phyloP scores from a whole-genome alignment of 2,888 invertebrate genomes.

The Napeogenes sylphis region DNA sequence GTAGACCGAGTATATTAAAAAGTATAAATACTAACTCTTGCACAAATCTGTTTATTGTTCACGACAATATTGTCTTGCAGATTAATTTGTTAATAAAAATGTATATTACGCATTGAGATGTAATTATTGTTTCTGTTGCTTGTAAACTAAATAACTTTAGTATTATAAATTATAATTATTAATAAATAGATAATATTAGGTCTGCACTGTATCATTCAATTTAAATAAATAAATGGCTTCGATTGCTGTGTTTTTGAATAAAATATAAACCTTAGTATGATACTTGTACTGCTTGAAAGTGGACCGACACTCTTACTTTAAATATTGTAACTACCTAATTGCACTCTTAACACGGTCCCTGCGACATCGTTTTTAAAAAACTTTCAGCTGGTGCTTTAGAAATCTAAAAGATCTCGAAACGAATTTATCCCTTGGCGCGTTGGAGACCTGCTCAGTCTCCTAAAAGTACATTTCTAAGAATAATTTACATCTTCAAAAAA shows the following conservation, averaged over 20 bases:
- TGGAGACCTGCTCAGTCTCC: no score
- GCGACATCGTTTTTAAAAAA: no score
- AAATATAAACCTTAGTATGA: background rate
- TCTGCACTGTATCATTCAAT: slow-evolving; percentile 37
- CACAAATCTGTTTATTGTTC: background rate
- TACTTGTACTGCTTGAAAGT: background rate
- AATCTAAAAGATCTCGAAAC: no score
- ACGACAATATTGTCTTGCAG: slow-evolving; percentile 11
- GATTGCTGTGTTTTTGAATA: background rate
- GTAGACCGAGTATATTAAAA: background rate
- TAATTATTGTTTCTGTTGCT: slow-evolving; percentile 31
- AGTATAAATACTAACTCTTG: background rate
- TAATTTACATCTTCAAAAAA: no score
- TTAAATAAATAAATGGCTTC: slow-evolving; percentile 37
- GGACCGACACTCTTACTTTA: no score
- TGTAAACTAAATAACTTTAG: slow-evolving; percentile 19
- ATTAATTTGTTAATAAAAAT: slow-evolving; percentile 13
- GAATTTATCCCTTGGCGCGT: no score
- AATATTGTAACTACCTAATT: no score
- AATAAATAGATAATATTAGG: slow-evolving; percentile 33
- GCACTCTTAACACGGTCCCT: no score
- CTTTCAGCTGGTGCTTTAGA: no score
- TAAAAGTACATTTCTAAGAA: no score
- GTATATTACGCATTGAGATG: slow-evolving; percentile 24
- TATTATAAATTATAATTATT: slow-evolving; percentile 28